Percentiles rank a stretch among this genome's conserved stretches.
Evolutionary conservation across 2,888 invertebrate species (phyloP).

Genomic region (Pristionchus fissidentatus): DNA sequence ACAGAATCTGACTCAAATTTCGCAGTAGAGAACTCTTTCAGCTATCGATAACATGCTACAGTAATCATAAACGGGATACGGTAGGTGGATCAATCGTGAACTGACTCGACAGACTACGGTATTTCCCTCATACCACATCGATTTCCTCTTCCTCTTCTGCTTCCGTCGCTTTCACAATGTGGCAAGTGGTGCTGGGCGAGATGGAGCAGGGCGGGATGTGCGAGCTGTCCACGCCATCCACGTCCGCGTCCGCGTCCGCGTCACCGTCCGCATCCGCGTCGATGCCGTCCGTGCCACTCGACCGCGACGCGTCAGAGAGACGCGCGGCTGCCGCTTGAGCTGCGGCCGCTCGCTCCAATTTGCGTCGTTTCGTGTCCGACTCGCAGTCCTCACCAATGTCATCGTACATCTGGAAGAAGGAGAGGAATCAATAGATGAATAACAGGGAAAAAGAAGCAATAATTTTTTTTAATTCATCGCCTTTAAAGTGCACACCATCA

Average conservation of each 20-base stretch:
- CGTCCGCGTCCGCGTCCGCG: not conserved
- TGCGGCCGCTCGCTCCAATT: slow-evolving; percentile 28
- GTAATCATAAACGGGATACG: not conserved
- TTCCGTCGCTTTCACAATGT: not conserved
- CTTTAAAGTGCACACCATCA: too few species aligned
- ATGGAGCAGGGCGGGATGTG: not conserved
- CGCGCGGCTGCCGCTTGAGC: not conserved
- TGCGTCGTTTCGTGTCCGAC: slow-evolving; percentile 40
- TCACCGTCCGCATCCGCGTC: too few species aligned
- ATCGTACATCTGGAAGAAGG: slow-evolving; percentile 2
- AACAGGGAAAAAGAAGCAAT: not conserved
- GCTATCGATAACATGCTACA: too few species aligned
- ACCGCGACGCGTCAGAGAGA: too few species aligned
- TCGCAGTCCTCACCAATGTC: slow-evolving; percentile 46
- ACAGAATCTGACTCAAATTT: not conserved
- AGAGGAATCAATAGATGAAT: not conserved
- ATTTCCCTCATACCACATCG: slow-evolving; percentile 40
- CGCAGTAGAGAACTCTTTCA: not conserved
- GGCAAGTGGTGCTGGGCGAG: slow-evolving; percentile 11
- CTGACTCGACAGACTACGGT: slow-evolving; percentile 2
- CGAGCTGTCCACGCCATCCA: not conserved
- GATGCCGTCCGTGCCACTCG: not conserved
- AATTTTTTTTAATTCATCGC: not conserved
- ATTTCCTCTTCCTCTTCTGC: slow-evolving; percentile 44
- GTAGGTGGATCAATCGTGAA: too few species aligned